Conservation (phyloP, 1,140 invertebrate species). For the Platorchestia sp. region DNA sequence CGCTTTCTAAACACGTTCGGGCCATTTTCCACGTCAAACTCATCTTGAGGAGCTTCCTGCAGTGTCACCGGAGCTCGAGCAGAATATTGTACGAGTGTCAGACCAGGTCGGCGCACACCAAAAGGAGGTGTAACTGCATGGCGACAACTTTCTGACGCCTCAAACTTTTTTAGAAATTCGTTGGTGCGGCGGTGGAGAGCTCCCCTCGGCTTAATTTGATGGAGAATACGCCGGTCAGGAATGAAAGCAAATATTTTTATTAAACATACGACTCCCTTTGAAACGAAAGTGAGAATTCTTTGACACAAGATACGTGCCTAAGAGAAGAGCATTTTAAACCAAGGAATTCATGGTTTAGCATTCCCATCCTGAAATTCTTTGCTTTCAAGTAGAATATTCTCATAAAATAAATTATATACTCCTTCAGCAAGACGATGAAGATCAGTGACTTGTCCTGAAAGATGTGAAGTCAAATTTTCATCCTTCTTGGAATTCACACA, state of each 20-base stretch:
- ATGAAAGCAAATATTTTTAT: constrained; percentile 2
- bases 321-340: background rate
- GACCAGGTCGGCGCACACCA: background rate
- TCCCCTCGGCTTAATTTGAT: background rate
- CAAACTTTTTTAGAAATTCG: background rate
- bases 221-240: background rate
- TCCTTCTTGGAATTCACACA: background rate
- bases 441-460: background rate
- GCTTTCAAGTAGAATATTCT: background rate
- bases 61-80: background rate
- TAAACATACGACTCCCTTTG: background rate
- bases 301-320: background rate
- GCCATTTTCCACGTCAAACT: background rate
- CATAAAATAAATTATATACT: background rate
- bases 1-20: background rate
- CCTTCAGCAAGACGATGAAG: background rate
- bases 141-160: background rate
- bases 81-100: background rate
- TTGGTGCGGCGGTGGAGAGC: background rate
- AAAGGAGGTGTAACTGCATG: background rate
- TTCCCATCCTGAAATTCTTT: background rate
- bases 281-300: background rate
- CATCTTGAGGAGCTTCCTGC: background rate
- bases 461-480: background rate
- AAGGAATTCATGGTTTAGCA: background rate